Percentiles rank a stretch among this genome's conserved stretches.
phyloP scores from a whole-genome alignment of 2,888 invertebrate species.

The Rhogogaster chlorosoma region DNA sequence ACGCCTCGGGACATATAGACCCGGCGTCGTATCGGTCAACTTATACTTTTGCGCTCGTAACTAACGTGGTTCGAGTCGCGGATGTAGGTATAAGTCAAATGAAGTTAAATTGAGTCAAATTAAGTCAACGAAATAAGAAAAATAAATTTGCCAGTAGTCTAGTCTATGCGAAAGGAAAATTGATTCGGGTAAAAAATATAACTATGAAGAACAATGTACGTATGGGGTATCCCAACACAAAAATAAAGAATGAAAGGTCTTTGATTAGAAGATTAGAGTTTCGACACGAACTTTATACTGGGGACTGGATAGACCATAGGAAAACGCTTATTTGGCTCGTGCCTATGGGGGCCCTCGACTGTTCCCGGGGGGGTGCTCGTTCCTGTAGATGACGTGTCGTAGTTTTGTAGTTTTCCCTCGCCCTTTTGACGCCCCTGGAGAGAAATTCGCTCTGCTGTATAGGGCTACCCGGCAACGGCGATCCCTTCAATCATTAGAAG shows the following conservation, averaged over 20 bases:
- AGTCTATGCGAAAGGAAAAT: background rate
- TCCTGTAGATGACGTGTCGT: conserved; percentile 45
- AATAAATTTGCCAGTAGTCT: too few species aligned
- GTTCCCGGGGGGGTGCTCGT: conserved; percentile 33
- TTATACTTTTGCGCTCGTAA: background rate
- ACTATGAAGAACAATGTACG: background rate
- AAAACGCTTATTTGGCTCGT: conserved; percentile 29
- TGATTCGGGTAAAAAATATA: background rate
- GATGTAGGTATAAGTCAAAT: background rate
- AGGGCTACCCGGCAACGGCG: background rate
- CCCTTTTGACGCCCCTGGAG: conserved; percentile 15
- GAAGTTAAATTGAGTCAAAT: background rate
- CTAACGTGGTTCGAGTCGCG: background rate
- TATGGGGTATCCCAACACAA: background rate
- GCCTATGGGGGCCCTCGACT: background rate
- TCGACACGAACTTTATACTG: background rate
- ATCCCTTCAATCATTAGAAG: conserved; percentile 26
- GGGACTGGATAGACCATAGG: background rate
- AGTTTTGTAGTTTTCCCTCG: background rate
- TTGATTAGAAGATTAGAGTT: background rate
- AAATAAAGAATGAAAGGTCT: background rate
- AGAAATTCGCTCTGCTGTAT: background rate
- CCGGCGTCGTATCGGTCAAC: background rate
- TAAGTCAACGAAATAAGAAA: background rate
- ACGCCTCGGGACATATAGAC: background rate